A percentile compares a stretch with the other conserved stretches of the same genome.
Conservation (phyloP, 2,888 invertebrate genomes). For the Cremastobaeus sp. region DNA sequence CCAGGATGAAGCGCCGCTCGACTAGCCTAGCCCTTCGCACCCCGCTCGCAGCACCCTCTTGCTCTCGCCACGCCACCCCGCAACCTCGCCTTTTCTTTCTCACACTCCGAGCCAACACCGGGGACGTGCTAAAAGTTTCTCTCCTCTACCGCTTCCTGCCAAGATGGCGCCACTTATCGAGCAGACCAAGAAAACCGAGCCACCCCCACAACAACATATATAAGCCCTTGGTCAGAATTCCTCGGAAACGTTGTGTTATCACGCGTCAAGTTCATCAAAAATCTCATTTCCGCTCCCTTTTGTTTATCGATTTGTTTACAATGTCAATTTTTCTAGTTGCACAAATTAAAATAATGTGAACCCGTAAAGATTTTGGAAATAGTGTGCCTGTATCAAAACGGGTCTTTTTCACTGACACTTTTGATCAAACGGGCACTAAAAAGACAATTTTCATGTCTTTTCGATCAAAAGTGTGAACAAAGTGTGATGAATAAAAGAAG, state of each 20-base stretch:
- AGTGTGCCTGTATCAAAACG: too few species aligned
- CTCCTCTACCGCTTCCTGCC: conserved; percentile 66
- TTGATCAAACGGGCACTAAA: too few species aligned
- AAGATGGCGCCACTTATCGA: conserved; percentile 73
- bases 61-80: conserved; percentile 45
- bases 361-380: too few species aligned
- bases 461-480: too few species aligned
- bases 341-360: too few species aligned
- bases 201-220: conserved; percentile 55
- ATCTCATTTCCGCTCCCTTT: too few species aligned
- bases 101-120: conserved; percentile 51
- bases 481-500: too few species aligned
- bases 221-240: not conserved
- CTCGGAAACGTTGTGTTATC: not conserved
- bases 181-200: conserved; percentile 62
- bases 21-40: conserved; percentile 65
- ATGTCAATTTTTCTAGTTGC: too few species aligned
- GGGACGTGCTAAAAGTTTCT: conserved; percentile 56
- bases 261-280: too few species aligned
- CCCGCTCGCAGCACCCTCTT: conserved; percentile 62
- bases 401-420: too few species aligned
- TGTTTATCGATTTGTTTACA: too few species aligned
- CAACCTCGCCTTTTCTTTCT: conserved; percentile 60
- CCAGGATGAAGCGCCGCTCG: conserved; percentile 66
- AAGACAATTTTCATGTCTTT: too few species aligned